Base-by-base conservation (phyloP, 2,888 invertebrate species). In the Drosophila robusta region DNA sequence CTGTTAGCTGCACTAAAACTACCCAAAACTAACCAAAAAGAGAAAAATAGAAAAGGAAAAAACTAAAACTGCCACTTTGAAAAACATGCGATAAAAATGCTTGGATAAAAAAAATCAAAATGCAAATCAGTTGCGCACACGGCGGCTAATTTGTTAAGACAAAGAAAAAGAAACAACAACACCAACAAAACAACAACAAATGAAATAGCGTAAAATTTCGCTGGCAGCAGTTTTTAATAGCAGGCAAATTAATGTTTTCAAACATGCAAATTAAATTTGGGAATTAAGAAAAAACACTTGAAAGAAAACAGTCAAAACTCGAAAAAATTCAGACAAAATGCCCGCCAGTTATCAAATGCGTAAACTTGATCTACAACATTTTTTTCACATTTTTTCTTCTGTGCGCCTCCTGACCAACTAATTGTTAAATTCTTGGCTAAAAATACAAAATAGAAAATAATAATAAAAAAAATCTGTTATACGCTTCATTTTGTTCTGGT, bases 241-340 rank as follows among this genome's bases (percentile, higher is more conserved):
- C 77, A 45, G 46, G 51, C 70, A 55, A 80, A 74, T 80, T 79
- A 78, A 81, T 75, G 71, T 75, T 81, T 78, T 70, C 58, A 78
- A 81, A 78, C 69, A 81, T 78, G 79, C 70, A 80, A 79, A 79
- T 80, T 80, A 81, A 74, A 68, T 70, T 64, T 52, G 26, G 29
- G 50, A 77, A 66, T 58, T 42, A 47, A 67, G 60, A 45, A 52
- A 14, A 36, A 32, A 50, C 55, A 61, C 18, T 47, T 50, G 39
- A 52, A 75, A 52, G 56, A 62, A 65, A 68, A 71, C 36, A 55
- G 49, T 6, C 39, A 45, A 3, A 29, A 9, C 9, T 29, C 29
- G 29, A 29, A 12, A 42, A 58, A 57, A 45, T 41, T 42, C 42
- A 41, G 39, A 38, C 29, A 54, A 61, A 65, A 65, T 70, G 57